Evolutionary conservation across 2,888 invertebrate species (phyloP).

Genomic region (Drosophila merina): DNA sequence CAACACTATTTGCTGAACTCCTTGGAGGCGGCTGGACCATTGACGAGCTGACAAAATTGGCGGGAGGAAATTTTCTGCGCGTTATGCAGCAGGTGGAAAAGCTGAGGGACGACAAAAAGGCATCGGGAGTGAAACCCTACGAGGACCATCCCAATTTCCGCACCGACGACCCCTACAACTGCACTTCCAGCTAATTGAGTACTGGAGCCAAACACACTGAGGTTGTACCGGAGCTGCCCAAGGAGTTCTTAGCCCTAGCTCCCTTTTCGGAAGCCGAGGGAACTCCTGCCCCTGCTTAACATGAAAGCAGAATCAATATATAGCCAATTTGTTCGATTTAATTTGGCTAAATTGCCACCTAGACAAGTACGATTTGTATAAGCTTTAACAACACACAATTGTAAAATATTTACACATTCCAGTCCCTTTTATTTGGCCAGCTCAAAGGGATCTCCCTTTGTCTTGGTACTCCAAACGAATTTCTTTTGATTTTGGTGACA

Average conservation of each 20-base stretch:
- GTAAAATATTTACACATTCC: constrained; percentile 15
- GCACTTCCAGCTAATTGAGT: constrained; percentile 84
- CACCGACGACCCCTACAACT: constrained; percentile 84
- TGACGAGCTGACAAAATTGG: constrained; percentile 90
- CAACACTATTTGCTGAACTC: constrained; percentile 90
- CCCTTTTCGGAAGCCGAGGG: constrained; percentile 31
- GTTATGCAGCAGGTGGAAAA: constrained; percentile 88
- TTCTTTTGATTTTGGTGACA: constrained; percentile 61
- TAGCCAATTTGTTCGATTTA: constrained; percentile 14
- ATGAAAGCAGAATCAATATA: constrained; percentile 14
- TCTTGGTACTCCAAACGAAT: constrained; percentile 31
- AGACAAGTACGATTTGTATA: constrained; percentile 62
- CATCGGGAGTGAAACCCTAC: constrained; percentile 89
- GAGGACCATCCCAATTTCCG: constrained; percentile 87
- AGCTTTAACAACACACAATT: constrained; percentile 58
- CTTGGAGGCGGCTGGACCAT: constrained; percentile 92
- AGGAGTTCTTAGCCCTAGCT: constrained; percentile 1
- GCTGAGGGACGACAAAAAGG: constrained; percentile 89
- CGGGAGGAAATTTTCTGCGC: constrained; percentile 90
- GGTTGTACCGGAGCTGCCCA: constrained; percentile 64
- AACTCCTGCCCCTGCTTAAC: constrained; percentile 8
- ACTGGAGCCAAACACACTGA: constrained; percentile 54
- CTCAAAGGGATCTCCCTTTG: constrained; percentile 14
- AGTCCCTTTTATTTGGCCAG: constrained; percentile 19
- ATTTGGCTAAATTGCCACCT: constrained; percentile 38